Conservation (phyloP, 35 echinoderm and acorn worm species). For the Lytechinus variegatus region DNA sequence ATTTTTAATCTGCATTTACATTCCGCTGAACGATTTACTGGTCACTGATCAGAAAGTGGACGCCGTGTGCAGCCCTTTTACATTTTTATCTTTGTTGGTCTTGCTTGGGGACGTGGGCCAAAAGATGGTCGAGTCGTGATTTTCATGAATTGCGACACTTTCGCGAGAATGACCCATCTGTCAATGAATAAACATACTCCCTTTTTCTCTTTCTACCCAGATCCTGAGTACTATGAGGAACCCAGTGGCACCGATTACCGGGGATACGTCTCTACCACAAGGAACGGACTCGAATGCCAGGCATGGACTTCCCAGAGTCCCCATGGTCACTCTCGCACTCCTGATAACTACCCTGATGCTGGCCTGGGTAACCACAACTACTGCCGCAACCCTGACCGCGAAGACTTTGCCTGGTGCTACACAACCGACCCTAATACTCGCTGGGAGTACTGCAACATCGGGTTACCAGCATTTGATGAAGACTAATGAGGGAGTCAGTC, state of each 20-base stretch:
- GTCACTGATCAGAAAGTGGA: too few relatives aligned
- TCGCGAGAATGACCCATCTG: too few relatives aligned
- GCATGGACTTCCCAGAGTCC: slow-evolving; percentile 54
- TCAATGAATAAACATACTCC: too few relatives aligned
- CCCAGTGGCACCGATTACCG: slow-evolving; percentile 63
- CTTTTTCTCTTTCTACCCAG: too few relatives aligned
- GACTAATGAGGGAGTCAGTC: too few relatives aligned
- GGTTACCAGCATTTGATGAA: background rate
- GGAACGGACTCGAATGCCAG: slow-evolving; percentile 35
- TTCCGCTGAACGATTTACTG: too few relatives aligned
- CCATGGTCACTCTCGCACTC: slow-evolving; percentile 42
- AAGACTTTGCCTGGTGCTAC: slow-evolving; percentile 63
- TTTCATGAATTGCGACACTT: too few relatives aligned
- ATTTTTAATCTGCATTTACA: too few relatives aligned
- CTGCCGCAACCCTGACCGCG: slow-evolving; percentile 63
- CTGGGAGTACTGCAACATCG: slow-evolving; percentile 74
- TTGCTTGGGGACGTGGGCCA: too few relatives aligned
- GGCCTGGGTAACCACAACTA: slow-evolving; percentile 79
- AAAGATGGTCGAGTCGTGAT: too few relatives aligned
- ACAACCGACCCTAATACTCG: slow-evolving; percentile 41
- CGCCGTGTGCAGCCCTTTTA: too few relatives aligned
- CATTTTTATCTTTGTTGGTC: too few relatives aligned
- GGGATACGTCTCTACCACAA: slow-evolving; percentile 47
- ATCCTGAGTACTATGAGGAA: slow-evolving; percentile 41
- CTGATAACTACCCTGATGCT: slow-evolving; percentile 45